Conservation (phyloP, 2,797 vertebrate species). For the Chloroceryle inda region DNA sequence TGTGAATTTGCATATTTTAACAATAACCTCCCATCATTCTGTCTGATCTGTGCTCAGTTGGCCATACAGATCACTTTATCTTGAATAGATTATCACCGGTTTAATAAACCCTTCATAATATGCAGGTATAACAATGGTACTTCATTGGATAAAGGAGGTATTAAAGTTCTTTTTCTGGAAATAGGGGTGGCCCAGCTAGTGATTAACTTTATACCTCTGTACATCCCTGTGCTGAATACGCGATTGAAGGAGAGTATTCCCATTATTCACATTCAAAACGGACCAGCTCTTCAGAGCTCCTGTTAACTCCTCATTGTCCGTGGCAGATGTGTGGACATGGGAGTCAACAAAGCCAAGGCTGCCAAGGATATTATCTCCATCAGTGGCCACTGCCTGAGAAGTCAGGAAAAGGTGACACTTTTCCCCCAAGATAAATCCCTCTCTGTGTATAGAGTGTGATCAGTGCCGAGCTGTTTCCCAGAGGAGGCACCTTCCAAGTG, state of each 20-base stretch:
- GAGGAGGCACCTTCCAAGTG: not conserved
- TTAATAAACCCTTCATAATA: conserved; percentile 86
- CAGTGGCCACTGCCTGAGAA: not conserved
- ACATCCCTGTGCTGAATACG: conserved; percentile 75
- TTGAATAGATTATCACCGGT: conserved; percentile 82
- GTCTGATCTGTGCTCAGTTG: conserved; percentile 80
- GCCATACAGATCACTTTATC: conserved; percentile 83
- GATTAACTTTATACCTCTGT: conserved; percentile 80
- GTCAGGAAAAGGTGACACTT: not conserved
- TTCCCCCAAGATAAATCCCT: not conserved
- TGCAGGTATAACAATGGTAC: conserved; percentile 82
- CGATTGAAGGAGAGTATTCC: conserved; percentile 78
- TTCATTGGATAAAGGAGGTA: conserved; percentile 81
- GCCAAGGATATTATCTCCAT: fast-evolving
- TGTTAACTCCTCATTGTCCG: conserved; percentile 52
- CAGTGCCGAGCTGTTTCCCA: fast-evolving
- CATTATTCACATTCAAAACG: conserved; percentile 72
- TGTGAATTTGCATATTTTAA: conserved; percentile 88
- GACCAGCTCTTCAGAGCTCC: conserved; percentile 26
- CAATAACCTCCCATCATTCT: conserved; percentile 84
- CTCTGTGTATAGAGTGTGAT: not conserved
- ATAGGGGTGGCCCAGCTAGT: conserved; percentile 74
- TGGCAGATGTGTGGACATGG: not conserved
- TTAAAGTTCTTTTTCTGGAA: conserved; percentile 81
- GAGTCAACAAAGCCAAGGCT: not conserved